Evolutionary conservation across 2,797 vertebrate genomes (phyloP).

Genomic region (Notamacropus eugenii): DNA sequence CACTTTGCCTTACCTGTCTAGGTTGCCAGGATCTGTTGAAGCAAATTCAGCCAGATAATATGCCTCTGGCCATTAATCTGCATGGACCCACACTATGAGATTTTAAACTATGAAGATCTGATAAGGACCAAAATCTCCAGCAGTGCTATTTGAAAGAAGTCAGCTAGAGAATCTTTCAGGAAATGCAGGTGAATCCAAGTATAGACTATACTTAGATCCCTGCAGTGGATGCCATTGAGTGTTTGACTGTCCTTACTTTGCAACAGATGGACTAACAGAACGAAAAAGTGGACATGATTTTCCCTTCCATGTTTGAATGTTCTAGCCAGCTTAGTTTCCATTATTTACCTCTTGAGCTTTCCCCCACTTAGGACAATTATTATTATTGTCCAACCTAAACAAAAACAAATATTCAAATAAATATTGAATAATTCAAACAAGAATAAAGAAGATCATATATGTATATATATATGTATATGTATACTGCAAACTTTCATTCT

Average conservation of each 20-base stretch:
- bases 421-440: neutral
- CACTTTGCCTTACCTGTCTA: neutral
- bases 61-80: neutral
- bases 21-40: constrained; percentile 15
- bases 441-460: neutral
- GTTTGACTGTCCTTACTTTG: neutral
- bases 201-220: neutral
- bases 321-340: neutral
- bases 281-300: neutral
- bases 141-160: neutral
- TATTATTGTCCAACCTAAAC: neutral
- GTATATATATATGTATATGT: too few species aligned
- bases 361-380: neutral
- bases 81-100: neutral
- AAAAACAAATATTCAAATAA: neutral
- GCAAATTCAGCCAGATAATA: neutral
- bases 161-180: neutral
- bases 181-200: neutral
- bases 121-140: neutral
- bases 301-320: neutral
- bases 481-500: neutral
- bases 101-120: neutral
- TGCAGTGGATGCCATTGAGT: neutral
- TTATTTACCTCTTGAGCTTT: neutral
- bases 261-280: neutral